These are phyloP conservation scores for Argyra leucocephala DNA, from an alignment of 2,888 invertebrate genomes.

Conservation along the genomic window DNA sequence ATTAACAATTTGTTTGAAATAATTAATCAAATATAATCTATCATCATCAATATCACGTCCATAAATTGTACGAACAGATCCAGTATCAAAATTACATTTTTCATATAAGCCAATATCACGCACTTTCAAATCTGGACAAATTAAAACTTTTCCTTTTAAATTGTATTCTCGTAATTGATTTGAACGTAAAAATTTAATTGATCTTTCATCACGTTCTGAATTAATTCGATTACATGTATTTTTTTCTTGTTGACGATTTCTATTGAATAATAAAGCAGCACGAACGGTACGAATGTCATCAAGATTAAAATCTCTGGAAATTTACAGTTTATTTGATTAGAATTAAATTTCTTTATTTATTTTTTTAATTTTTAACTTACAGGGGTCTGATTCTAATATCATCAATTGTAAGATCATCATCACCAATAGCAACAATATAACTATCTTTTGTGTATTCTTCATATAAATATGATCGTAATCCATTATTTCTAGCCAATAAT, in stretches of 20 bases:
- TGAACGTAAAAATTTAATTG: not conserved
- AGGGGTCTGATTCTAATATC: not conserved
- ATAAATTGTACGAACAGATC: not conserved
- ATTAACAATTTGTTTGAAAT: not conserved
- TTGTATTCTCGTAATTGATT: not conserved
- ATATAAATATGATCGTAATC: not conserved
- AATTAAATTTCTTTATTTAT: too few relatives aligned
- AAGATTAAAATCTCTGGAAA: not conserved
- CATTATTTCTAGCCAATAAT: not conserved
- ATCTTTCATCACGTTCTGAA: not conserved
- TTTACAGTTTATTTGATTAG: too few relatives aligned
- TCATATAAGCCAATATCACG: not conserved
- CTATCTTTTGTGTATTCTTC: not conserved
- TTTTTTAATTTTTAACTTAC: not conserved
- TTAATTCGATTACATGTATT: not conserved
- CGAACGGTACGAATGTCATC: not conserved
- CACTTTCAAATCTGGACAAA: not conserved
- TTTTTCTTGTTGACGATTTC: not conserved
- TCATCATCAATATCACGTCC: not conserved
- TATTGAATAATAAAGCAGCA: not conserved
- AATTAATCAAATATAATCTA: not conserved
- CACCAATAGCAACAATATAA: not conserved
- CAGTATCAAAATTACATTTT: constrained; percentile 3
- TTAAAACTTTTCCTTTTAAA: not conserved
- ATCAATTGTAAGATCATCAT: not conserved